Conservation (phyloP, 2,113 vertebrate species). For the Gavialis gangeticus region DNA sequence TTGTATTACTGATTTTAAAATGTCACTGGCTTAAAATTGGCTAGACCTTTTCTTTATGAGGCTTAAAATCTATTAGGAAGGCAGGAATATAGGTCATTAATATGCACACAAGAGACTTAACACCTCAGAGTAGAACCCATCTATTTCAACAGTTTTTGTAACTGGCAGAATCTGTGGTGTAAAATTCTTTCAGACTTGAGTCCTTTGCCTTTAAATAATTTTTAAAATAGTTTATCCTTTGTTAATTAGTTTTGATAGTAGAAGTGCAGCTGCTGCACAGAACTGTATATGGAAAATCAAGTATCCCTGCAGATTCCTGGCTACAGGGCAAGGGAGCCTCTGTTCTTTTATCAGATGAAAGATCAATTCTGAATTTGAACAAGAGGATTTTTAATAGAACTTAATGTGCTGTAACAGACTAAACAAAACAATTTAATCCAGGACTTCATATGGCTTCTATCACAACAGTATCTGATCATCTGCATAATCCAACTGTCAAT, state of each 20-base stretch:
- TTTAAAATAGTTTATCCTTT: neutral
- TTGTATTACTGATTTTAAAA: neutral
- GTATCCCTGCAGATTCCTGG: neutral
- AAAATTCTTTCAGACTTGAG: neutral
- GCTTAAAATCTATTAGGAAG: neutral
- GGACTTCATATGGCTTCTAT: neutral
- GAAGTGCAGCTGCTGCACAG: neutral
- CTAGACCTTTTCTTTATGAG: neutral
- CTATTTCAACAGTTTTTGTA: neutral
- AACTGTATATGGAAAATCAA: neutral
- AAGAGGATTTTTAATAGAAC: neutral
- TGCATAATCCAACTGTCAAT: neutral
- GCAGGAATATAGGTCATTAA: neutral
- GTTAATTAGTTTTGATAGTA: neutral
- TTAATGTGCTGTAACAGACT: neutral
- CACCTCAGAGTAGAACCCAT: neutral
- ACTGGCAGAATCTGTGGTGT: neutral
- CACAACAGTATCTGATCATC: neutral
- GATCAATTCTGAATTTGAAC: neutral
- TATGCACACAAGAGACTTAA: neutral
- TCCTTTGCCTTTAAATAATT: neutral
- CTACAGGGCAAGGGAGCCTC: neutral
- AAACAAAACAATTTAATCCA: neutral
- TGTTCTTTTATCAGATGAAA: neutral
- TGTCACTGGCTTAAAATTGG: neutral